phyloP scores from a whole-genome alignment of 2,888 invertebrate species.

The Melanostoma scalare region DNA sequence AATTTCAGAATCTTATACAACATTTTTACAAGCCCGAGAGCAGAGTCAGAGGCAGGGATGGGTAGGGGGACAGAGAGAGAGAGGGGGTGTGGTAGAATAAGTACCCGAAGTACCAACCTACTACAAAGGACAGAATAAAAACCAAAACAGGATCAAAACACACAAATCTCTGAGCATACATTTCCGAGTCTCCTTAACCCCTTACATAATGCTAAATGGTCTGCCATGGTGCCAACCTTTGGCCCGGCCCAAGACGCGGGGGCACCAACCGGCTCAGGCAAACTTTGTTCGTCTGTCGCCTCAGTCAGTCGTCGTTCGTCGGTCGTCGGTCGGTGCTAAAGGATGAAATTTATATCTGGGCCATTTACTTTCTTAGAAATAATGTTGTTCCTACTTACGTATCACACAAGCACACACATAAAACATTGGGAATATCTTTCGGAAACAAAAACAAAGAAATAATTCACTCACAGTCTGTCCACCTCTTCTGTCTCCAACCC shows the following conservation, averaged over 20 bases:
- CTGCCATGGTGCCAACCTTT: slow-evolving; percentile 53
- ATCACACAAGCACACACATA: slow-evolving; percentile 31
- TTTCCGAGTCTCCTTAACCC: slow-evolving; percentile 71
- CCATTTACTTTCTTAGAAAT: slow-evolving; percentile 69
- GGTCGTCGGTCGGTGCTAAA: slow-evolving; percentile 51
- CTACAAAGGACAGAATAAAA: slow-evolving; percentile 57
- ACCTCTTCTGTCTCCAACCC: slow-evolving; percentile 4
- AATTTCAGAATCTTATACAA: slow-evolving; percentile 64
- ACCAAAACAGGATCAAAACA: slow-evolving; percentile 72
- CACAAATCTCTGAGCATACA: slow-evolving; percentile 71
- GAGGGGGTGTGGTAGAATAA: slow-evolving; percentile 17
- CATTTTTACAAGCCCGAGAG: slow-evolving; percentile 67
- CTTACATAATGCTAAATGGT: slow-evolving; percentile 70
- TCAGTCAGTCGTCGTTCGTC: neutral
- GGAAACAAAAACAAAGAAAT: slow-evolving; percentile 72
- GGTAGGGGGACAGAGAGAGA: no score
- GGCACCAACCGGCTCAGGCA: slow-evolving; percentile 25
- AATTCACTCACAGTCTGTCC: slow-evolving; percentile 71
- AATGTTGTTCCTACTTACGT: slow-evolving; percentile 40
- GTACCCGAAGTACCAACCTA: slow-evolving; percentile 8
- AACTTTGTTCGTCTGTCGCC: neutral
- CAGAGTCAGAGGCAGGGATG: slow-evolving; percentile 18
- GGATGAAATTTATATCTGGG: slow-evolving; percentile 71
- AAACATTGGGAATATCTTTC: slow-evolving; percentile 55
- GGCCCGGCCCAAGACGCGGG: slow-evolving; percentile 26